Evolutionary conservation across 2,797 vertebrate genomes (phyloP).

Genomic region (Danio aesculapii): DNA sequence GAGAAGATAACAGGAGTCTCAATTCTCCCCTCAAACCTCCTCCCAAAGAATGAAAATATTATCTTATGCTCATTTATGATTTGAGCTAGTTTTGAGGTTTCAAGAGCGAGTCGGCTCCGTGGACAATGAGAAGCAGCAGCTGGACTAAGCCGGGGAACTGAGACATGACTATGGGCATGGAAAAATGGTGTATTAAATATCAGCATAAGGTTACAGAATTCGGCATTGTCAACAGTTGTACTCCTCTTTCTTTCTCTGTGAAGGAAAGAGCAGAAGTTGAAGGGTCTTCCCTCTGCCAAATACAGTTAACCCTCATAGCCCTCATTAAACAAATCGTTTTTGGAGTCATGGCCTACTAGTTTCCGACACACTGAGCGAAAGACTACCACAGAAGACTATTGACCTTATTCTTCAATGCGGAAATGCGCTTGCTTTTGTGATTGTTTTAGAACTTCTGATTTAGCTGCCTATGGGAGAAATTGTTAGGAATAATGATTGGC

Average conservation of each 20-base stretch:
- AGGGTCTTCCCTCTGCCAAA: conserved; percentile 67
- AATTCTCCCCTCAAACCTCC: conserved; percentile 30
- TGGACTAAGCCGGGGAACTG: conserved; percentile 15
- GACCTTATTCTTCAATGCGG: too few species aligned
- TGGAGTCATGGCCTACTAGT: neutral
- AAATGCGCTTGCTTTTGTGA: too few species aligned
- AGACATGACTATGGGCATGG: conserved; percentile 54
- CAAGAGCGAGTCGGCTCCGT: conserved; percentile 14
- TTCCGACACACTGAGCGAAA: neutral
- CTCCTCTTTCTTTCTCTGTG: conserved; percentile 1
- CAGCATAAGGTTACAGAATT: conserved; percentile 69
- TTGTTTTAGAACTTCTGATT: too few species aligned
- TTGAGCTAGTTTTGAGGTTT: conserved; percentile 59
- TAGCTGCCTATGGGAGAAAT: too few species aligned
- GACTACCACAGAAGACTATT: neutral
- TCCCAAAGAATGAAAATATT: conserved; percentile 66
- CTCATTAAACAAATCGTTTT: conserved; percentile 52
- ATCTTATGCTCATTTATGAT: conserved; percentile 64
- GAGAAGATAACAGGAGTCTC: conserved; percentile 46
- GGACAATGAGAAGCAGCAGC: conserved; percentile 47
- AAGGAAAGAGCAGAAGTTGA: neutral
- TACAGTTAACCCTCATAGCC: conserved; percentile 73
- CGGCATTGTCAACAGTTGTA: conserved; percentile 73
- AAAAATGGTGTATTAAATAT: conserved; percentile 69
- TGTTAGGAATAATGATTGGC: too few species aligned